phyloP scores from a whole-genome alignment of 1,140 invertebrate genomes.

The Melipona quadrifasciata region DNA sequence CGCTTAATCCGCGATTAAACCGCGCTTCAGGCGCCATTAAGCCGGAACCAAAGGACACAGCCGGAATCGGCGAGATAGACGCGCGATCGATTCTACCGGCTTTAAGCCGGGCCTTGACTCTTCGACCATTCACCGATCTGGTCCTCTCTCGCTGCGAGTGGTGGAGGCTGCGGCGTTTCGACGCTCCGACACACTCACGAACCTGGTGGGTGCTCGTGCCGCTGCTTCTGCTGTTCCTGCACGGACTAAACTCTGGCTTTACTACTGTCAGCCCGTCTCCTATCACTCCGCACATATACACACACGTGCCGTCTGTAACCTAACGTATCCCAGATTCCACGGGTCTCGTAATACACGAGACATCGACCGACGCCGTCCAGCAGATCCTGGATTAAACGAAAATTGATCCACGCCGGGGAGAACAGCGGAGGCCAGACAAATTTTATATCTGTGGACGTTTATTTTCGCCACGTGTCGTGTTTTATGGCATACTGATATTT shows the following conservation, averaged over 20 bases:
- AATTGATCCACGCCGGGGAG: not conserved
- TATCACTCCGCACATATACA: constrained; percentile 7
- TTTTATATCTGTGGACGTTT: no score
- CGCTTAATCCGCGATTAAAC: constrained; percentile 79
- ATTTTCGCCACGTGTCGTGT: no score
- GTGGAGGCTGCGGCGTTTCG: not conserved
- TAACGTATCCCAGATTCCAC: constrained; percentile 28
- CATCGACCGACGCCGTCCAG: constrained; percentile 10
- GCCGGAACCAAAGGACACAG: constrained; percentile 75
- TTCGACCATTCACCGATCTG: constrained; percentile 69
- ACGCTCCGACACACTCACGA: not conserved
- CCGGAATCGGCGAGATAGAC: constrained; percentile 72
- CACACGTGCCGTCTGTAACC: not conserved
- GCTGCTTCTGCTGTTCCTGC: not conserved
- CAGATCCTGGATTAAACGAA: constrained; percentile 38
- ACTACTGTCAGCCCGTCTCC: constrained; percentile 57
- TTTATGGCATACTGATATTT: no score
- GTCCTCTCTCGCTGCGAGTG: constrained; percentile 41
- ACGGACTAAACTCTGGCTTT: constrained; percentile 67
- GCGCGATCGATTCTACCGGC: constrained; percentile 74
- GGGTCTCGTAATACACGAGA: constrained; percentile 28
- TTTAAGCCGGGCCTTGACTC: constrained; percentile 74
- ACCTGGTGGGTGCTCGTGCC: not conserved
- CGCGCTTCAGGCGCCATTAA: constrained; percentile 78
- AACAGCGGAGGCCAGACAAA: no score